Conservation (phyloP, 2,797 vertebrate species). For the Loris lydekkerianus region DNA sequence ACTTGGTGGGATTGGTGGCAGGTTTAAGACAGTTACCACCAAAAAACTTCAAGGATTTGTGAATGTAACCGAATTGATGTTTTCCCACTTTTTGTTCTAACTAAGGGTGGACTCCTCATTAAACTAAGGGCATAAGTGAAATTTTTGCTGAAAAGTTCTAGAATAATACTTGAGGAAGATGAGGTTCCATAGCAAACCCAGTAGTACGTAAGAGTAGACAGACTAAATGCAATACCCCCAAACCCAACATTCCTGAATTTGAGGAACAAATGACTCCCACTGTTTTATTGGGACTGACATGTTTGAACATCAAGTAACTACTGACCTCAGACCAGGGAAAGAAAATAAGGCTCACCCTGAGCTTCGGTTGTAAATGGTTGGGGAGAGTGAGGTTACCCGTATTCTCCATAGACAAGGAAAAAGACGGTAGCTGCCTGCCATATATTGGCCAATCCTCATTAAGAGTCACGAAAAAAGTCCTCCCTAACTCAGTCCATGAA, state of each 20-base stretch:
- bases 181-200: neutral
- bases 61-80: neutral
- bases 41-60: neutral
- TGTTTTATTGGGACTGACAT: neutral
- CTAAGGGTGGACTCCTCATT: neutral
- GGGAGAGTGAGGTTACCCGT: neutral
- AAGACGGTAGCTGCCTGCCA: neutral
- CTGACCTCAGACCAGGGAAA: neutral
- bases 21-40: neutral
- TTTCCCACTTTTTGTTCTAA: neutral
- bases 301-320: neutral
- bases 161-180: neutral
- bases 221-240: neutral
- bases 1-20: neutral
- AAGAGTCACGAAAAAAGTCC: neutral
- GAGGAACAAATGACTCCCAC: neutral
- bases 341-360: neutral
- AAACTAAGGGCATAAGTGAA: neutral
- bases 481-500: neutral
- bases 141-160: neutral
- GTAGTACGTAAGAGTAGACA: neutral
- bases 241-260: neutral
- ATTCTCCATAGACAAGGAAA: neutral
- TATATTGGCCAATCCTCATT: neutral
- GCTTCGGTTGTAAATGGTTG: neutral